A percentile compares a stretch with the other conserved stretches of the same genome.
Evolutionary conservation across 2,888 invertebrate species (phyloP).

Genomic region (Catocala sponsa): DNA sequence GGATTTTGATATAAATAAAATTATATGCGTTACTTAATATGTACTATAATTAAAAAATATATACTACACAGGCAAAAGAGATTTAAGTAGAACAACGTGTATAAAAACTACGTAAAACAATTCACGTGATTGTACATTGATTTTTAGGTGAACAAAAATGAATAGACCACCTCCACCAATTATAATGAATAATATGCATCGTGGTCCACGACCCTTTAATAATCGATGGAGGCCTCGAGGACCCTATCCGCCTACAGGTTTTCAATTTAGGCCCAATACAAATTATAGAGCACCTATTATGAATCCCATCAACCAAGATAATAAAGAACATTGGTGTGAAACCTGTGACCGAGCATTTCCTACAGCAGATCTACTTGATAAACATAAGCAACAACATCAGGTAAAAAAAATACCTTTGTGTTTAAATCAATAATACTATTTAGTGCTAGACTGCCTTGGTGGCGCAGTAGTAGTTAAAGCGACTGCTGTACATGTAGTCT

Average conservation of each 20-base stretch:
- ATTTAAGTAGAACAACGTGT: too few relatives aligned
- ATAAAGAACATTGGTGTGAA: slow-evolving; percentile 89
- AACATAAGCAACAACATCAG: slow-evolving; percentile 92
- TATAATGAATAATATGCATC: slow-evolving; percentile 37
- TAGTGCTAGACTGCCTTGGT: too few relatives aligned
- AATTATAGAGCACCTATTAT: slow-evolving; percentile 25
- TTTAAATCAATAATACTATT: too few relatives aligned
- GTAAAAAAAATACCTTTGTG: slow-evolving; percentile 50
- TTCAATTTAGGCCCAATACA: slow-evolving; percentile 28
- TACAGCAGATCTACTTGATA: slow-evolving; percentile 86
- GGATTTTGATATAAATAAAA: too few relatives aligned
- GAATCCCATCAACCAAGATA: slow-evolving; percentile 29
- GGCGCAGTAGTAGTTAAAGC: too few relatives aligned
- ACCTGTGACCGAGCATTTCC: slow-evolving; percentile 94
- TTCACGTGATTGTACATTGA: too few relatives aligned
- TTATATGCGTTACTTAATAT: too few relatives aligned
- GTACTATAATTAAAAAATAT: too few relatives aligned
- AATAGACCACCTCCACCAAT: slow-evolving; percentile 38
- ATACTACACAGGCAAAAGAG: too few relatives aligned
- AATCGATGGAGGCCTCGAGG: slow-evolving; percentile 47
- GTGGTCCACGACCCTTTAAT: slow-evolving; percentile 37
- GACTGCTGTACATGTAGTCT: too few relatives aligned
- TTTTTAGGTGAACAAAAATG: slow-evolving; percentile 32
- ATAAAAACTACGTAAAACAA: too few relatives aligned
- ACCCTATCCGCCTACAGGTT: slow-evolving; percentile 34